Evolutionary conservation across 2,888 invertebrate genomes (phyloP).

Genomic region (Mesochorus sp.): DNA sequence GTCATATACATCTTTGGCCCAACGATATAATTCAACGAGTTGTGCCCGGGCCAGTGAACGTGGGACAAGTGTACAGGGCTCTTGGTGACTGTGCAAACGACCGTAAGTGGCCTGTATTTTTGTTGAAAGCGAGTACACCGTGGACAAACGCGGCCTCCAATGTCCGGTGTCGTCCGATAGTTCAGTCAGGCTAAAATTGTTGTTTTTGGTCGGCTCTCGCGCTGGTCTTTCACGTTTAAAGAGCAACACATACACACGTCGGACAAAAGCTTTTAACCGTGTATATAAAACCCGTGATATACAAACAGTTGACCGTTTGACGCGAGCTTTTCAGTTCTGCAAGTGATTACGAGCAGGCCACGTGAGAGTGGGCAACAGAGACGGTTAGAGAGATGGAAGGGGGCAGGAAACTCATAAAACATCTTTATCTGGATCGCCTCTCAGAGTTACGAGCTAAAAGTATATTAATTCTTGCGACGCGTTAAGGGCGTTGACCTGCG

Average conservation of each 20-base stretch:
- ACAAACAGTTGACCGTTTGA: neutral
- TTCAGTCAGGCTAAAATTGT: conserved; percentile 13
- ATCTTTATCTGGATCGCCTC: conserved; percentile 73
- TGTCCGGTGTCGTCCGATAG: neutral
- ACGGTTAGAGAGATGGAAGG: conserved; percentile 40
- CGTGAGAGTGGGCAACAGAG: conserved; percentile 37
- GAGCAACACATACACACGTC: neutral
- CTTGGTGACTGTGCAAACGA: conserved; percentile 26
- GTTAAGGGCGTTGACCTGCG: conserved; percentile 1
- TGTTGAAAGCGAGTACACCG: conserved; percentile 23
- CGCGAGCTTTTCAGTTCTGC: conserved; percentile 35
- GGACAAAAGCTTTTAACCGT: neutral
- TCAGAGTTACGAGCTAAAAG: conserved; percentile 70
- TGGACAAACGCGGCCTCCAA: conserved; percentile 11
- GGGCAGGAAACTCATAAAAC: conserved; percentile 70
- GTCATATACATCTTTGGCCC: too few species aligned
- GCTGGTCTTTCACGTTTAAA: conserved; percentile 1
- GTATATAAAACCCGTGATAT: neutral
- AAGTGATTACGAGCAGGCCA: conserved; percentile 34
- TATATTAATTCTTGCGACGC: conserved; percentile 72
- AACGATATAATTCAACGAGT: too few species aligned
- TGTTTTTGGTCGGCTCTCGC: neutral
- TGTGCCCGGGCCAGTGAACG: conserved; percentile 12
- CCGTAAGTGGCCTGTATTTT: conserved; percentile 49
- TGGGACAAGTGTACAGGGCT: conserved; percentile 2